phyloP scores from a whole-genome alignment of 1,140 invertebrate species.

The Marisa cornuarietis region DNA sequence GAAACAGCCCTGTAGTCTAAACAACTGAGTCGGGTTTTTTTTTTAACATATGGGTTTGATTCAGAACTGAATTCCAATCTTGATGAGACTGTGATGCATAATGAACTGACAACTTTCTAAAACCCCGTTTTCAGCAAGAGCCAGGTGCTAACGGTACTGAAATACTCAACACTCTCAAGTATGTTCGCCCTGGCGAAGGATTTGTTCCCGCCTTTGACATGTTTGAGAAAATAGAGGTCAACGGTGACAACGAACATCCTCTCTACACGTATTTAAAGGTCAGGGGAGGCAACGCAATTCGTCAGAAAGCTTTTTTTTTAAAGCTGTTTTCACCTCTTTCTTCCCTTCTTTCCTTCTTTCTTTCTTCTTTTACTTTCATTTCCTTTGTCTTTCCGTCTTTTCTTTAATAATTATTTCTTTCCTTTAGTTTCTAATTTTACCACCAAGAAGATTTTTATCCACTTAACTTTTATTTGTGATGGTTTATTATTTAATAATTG shows the following conservation, averaged over 20 bases:
- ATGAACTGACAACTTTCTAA: too few relatives aligned
- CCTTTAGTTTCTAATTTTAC: too few relatives aligned
- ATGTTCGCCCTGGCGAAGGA: constrained; percentile 72
- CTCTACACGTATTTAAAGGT: constrained; percentile 72
- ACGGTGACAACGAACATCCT: constrained; percentile 70
- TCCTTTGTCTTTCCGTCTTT: not conserved
- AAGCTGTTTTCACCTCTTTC: not conserved
- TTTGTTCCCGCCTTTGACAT: constrained; percentile 70
- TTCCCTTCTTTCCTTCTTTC: not conserved
- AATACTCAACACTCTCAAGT: constrained; percentile 68
- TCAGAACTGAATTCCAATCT: too few relatives aligned
- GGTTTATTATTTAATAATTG: too few relatives aligned
- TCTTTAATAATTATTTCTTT: too few relatives aligned
- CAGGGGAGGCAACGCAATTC: constrained; percentile 26
- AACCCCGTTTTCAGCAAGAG: constrained; percentile 65
- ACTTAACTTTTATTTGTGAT: too few relatives aligned
- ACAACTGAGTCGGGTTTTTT: too few relatives aligned
- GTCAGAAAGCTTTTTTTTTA: not conserved
- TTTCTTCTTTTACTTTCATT: not conserved
- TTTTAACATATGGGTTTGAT: too few relatives aligned
- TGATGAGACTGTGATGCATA: too few relatives aligned
- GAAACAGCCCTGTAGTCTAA: too few relatives aligned
- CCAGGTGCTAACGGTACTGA: constrained; percentile 68
- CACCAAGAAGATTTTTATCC: too few relatives aligned
- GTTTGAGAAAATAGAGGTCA: constrained; percentile 70